Evolutionary conservation across 2,797 vertebrate species (phyloP).

Genomic region (Setipinna tenuifilis): DNA sequence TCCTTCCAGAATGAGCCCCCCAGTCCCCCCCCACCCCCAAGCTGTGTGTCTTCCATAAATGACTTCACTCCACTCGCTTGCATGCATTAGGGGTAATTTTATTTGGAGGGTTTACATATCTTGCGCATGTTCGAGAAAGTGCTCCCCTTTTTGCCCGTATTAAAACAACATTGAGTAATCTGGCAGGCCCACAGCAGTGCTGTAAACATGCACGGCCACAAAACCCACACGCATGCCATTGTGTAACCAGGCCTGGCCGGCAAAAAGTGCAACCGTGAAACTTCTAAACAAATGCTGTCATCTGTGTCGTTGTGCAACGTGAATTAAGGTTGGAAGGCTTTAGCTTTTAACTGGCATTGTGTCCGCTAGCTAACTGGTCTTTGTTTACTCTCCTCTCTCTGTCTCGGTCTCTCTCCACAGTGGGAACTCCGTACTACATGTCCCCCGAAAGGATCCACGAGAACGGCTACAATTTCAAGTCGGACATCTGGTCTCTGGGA

Average conservation of each 20-base stretch:
- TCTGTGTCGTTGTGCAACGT: not conserved
- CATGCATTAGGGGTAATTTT: not conserved
- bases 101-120: not conserved
- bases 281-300: not conserved
- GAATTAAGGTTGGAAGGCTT: too few relatives aligned
- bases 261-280: not conserved
- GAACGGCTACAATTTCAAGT: conserved; percentile 85
- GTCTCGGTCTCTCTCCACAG: conserved; percentile 66
- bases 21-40: not conserved
- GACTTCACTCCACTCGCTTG: not conserved
- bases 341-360: too few relatives aligned
- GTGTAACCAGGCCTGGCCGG: not conserved
- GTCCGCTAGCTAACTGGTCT: not conserved
- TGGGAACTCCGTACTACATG: conserved; percentile 92
- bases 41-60: not conserved
- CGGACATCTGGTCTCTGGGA: conserved; percentile 90
- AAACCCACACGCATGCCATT: conserved; percentile 4
- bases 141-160: not conserved
- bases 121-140: not conserved
- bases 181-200: not conserved
- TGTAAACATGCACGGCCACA: not conserved
- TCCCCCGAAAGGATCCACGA: conserved; percentile 84
- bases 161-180: not conserved
- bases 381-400: conserved; percentile 48
- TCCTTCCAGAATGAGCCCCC: not conserved